Conservation (phyloP, 1,140 invertebrate species). For the Drosophila arawakana region DNA sequence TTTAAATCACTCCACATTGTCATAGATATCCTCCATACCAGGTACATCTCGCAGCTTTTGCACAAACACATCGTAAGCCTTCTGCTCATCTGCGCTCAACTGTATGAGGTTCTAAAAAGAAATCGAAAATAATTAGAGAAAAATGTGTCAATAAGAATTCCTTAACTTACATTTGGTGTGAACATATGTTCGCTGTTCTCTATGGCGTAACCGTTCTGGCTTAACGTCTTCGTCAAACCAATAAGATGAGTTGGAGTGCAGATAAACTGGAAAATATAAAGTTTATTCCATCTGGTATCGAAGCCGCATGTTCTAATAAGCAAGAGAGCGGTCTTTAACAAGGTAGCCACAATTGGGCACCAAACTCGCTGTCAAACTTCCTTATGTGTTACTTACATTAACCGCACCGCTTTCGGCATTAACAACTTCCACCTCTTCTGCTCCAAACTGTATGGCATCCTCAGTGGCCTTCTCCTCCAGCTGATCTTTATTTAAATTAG, state of each 20-base stretch:
- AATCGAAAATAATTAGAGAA: no score
- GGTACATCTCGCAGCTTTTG: conserved; percentile 58
- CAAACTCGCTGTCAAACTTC: no score
- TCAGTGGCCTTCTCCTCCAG: conserved; percentile 86
- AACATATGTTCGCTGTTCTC: conserved; percentile 65
- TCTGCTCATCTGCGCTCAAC: conserved; percentile 51
- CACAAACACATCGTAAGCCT: conserved; percentile 51
- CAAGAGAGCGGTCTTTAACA: no score
- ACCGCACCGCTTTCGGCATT: conserved; percentile 80
- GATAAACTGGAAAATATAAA: conserved; percentile 45
- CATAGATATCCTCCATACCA: conserved; percentile 69
- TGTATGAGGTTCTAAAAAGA: conserved; percentile 52
- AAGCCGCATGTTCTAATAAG: no score
- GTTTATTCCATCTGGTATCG: no score
- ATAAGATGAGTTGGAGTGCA: conserved; percentile 52
- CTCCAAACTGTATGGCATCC: conserved; percentile 87
- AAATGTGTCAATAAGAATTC: no score
- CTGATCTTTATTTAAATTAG: conserved; percentile 49
- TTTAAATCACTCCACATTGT: conserved; percentile 59
- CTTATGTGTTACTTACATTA: conserved; percentile 74
- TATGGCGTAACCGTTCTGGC: conserved; percentile 49
- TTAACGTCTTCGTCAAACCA: conserved; percentile 40
- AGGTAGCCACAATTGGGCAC: no score
- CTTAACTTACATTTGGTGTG: conserved; percentile 52
- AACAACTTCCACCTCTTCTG: conserved; percentile 87